Evolutionary conservation across 2,797 vertebrate genomes (phyloP), one percentile per base, ranked within the genome.

Genomic region (Echeneis naucrates): DNA sequence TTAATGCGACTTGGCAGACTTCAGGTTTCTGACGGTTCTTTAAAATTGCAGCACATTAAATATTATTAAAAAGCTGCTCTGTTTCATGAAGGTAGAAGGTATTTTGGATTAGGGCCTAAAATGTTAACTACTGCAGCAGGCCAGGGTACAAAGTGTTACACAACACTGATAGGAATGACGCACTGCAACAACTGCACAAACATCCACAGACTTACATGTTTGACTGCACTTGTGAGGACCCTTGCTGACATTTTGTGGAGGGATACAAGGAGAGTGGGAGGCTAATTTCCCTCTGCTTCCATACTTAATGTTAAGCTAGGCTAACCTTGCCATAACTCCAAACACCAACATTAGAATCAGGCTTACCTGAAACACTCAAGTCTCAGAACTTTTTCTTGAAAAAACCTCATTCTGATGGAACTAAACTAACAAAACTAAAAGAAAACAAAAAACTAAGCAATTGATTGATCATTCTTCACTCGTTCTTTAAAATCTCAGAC

Each of bases 1-100:
- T 92, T 86, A 92, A 64, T 59, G 73, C 61, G 45, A 44, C 26
- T 65, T 92, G 88, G 88, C 90, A 87, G 68, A 59, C 60, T 37
- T 32, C 27, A 61, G 60, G 24, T 75, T 88, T 88, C 83, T 92
- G 81, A 84, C 82, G 75, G 87, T 88, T 91, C 78, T 85, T 87
- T 87, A 75, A 90, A 88, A 85, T 81, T 84, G 54, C 72, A 50
- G 79, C 81, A 77, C 79, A 82, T 93, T 91, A 90, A 82, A 86
- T 62, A 62, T 87, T 83, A 93, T 91, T 92, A 87, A 84, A 87
- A 81, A 82, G 82, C 80, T 75, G 58, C 79, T 81, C 56, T 70
- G 65, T 78, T 84, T 68, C 63, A 61, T 59, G 47, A 77, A 75
- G 74, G 74, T 79, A 52, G 80, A 74, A 32, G 68, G 63, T 83